Percentiles rank a stretch among this genome's conserved stretches.
These are phyloP conservation scores for Hydrozoanthus tunicans DNA, from an alignment of 64 coral and sea anemone genomes.

Conservation along the genomic window DNA sequence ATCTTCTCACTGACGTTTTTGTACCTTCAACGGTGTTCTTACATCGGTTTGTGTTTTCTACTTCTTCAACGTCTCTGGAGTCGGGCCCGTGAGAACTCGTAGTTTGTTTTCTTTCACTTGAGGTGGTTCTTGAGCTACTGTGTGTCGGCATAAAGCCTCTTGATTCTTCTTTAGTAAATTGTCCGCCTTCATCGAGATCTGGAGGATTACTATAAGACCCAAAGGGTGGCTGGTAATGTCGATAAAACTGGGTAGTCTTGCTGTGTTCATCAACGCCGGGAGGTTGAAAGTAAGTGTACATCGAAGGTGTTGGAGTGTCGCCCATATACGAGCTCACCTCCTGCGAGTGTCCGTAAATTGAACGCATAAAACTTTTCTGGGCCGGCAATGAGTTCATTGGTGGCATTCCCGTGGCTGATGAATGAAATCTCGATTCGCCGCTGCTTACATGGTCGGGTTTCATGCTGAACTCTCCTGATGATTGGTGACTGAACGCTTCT, in stretches of 20 bases:
- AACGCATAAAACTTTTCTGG: slow-evolving; percentile 69
- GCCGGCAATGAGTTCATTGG: slow-evolving; percentile 52
- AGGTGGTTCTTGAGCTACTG: slow-evolving; percentile 58
- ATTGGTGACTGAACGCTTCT: slow-evolving; percentile 39
- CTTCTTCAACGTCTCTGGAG: slow-evolving; percentile 89
- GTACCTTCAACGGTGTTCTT: slow-evolving; percentile 99
- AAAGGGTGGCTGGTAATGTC: slow-evolving; percentile 72
- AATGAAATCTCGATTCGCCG: slow-evolving; percentile 65
- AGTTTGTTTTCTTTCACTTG: slow-evolving; percentile 64
- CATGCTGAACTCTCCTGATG: slow-evolving; percentile 57
- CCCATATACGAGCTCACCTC: slow-evolving; percentile 66
- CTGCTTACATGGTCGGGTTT: slow-evolving; percentile 63
- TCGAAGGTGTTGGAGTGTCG: slow-evolving; percentile 67
- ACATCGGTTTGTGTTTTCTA: slow-evolving; percentile 92
- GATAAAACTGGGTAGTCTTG: slow-evolving; percentile 81
- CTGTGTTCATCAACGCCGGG: slow-evolving; percentile 60
- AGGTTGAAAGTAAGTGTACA: slow-evolving; percentile 81
- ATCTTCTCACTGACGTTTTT: slow-evolving; percentile 95
- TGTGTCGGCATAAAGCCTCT: slow-evolving; percentile 58
- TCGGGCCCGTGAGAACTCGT: slow-evolving; percentile 68
- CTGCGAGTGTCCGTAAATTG: slow-evolving; percentile 65
- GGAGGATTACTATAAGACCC: slow-evolving; percentile 61
- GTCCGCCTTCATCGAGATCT: slow-evolving; percentile 63
- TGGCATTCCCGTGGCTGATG: slow-evolving; percentile 62
- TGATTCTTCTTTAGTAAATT: slow-evolving; percentile 58